Evolutionary conservation across 2,797 vertebrate genomes (phyloP), one percentile per base, ranked within the genome.

Genomic region (Scomberomorus guttatus): DNA sequence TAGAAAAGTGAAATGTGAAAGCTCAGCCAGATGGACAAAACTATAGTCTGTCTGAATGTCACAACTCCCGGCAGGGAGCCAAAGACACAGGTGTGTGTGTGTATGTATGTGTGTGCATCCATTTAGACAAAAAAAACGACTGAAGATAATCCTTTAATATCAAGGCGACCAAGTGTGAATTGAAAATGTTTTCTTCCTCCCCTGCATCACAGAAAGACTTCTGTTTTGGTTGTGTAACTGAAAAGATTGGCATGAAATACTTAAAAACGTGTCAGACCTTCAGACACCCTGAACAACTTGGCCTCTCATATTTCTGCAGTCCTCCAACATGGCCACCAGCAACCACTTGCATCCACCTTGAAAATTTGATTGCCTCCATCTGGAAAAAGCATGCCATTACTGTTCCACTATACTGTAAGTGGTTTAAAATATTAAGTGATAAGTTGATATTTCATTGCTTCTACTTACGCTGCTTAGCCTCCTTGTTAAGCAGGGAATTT

Each of bases 11-110:
- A 76, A 72, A 79, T 14, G 74, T 66, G 76, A 77, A 79, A 72
- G 42, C 20, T 39, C 59, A 69, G 75, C 86, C 90, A 91, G 90
- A 87, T 89, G 85, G 90, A 86, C 61, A 58, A 80, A 88, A 82
- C 73, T 78, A 57, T 61, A 67, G 80, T 57, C 52, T 59, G 80
- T 46, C 68, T 72, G 71, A 63, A 2, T 88, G 85, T 87, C 87
- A 72, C 74, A 25, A 34, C 39, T 37, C 42, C 80, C 85, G 90
- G 87, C 83, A 52, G 66, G 68, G 42, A 52, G 83, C 86, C 89
- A 87, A 51, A 82, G 37, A 79, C 61, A 63, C 86, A 79, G 78
- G 87, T 84, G 87, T 79, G 50, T 46, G 52, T 59, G 56, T 52
- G 37, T 51, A 32, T 66, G 27, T 56, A 74, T 59, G 61, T 71